Percentiles rank a stretch among this genome's conserved stretches.
These are phyloP conservation scores for Caenorhabditis panamensis DNA, from an alignment of 2,888 invertebrate species.

Conservation along the genomic window DNA sequence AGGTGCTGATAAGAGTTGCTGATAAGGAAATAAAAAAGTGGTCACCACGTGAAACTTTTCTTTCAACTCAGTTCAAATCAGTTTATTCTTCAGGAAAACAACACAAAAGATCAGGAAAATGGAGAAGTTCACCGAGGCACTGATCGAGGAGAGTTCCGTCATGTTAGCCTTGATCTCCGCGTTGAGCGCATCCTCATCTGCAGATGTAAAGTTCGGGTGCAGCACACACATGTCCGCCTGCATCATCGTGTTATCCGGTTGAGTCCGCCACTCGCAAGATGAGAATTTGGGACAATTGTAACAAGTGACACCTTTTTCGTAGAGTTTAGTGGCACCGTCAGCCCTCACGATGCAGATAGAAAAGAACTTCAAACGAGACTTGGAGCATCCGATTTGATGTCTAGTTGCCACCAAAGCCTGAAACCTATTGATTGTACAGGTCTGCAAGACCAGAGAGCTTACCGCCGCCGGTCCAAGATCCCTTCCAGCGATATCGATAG, in stretches of 20 bases:
- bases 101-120: no score
- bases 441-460: background rate
- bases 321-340: background rate
- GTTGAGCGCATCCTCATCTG: no score
- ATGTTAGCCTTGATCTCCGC: no score
- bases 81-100: no score
- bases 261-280: background rate
- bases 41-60: no score
- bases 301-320: background rate
- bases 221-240: background rate
- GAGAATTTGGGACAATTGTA: background rate
- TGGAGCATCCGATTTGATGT: slow-evolving; percentile 1
- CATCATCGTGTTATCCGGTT: background rate
- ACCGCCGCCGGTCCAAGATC: background rate
- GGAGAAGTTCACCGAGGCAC: no score
- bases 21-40: no score
- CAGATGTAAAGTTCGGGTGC: background rate
- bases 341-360: background rate
- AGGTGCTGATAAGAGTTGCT: no score
- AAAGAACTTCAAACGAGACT: no score
- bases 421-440: background rate
- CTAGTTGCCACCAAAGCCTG: background rate
- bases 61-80: no score
- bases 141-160: no score
- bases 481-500: background rate